These are phyloP conservation scores for Manis crassicaudata DNA, from an alignment of 2,797 vertebrate genomes.

Conservation along the genomic window DNA sequence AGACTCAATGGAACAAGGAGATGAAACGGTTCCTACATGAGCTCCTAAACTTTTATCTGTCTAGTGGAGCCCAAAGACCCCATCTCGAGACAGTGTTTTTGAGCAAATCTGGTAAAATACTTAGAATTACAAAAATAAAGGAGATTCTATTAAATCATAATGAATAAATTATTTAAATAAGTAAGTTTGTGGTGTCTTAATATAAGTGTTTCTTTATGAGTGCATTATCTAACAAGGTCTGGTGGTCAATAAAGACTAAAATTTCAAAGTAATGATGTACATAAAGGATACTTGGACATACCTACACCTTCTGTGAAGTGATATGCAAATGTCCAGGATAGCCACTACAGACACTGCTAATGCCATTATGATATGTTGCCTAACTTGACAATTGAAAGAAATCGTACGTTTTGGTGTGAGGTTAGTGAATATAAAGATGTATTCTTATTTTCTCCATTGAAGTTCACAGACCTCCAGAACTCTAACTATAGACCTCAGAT, in stretches of 20 bases:
- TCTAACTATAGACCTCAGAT: neutral
- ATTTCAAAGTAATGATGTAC: neutral
- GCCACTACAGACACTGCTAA: neutral
- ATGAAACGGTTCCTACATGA: neutral
- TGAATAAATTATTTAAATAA: neutral
- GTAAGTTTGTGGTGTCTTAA: neutral
- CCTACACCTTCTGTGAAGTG: neutral
- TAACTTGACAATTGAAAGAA: neutral
- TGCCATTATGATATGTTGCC: too few species aligned
- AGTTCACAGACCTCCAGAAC: neutral
- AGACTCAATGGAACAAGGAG: neutral
- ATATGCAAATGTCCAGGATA: accelerated
- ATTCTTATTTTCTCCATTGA: neutral
- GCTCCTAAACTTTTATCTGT: neutral
- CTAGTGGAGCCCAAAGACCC: neutral
- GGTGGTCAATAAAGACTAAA: neutral
- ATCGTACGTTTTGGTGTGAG: neutral
- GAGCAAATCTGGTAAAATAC: neutral
- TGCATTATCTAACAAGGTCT: neutral
- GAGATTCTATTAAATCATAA: neutral
- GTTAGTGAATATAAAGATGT: neutral
- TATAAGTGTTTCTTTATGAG: neutral
- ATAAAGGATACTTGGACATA: too few species aligned
- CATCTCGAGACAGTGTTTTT: neutral
- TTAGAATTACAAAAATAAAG: constrained; percentile 8